phyloP scores from a whole-genome alignment of 2,797 vertebrate species.

The Allobates femoralis region DNA sequence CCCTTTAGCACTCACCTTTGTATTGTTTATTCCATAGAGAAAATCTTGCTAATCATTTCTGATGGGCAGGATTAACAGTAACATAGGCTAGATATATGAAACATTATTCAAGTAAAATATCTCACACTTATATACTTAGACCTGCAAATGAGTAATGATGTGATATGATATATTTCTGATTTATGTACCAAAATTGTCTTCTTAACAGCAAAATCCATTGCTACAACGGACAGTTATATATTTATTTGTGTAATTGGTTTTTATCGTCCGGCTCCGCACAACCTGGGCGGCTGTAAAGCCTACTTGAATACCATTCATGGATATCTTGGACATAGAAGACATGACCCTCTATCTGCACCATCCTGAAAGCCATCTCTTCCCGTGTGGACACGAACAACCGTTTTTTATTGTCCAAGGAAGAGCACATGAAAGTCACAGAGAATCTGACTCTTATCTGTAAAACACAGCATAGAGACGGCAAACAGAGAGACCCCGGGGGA shows the following conservation, averaged over 20 bases:
- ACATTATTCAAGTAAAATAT: background rate
- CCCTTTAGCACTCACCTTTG: conserved; percentile 31
- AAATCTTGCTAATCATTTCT: conserved; percentile 8
- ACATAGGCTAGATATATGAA: background rate
- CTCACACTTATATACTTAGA: background rate
- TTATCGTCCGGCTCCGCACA: conserved; percentile 3
- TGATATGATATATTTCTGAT: background rate
- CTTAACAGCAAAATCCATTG: background rate
- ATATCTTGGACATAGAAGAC: conserved; percentile 5
- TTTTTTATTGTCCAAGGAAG: conserved; percentile 62
- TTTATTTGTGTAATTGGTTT: background rate
- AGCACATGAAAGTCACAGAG: conserved; percentile 73
- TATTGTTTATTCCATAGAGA: background rate
- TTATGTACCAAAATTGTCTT: background rate
- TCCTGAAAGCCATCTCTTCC: conserved; percentile 24
- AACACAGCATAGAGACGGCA: conserved; percentile 34
- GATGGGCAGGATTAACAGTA: background rate
- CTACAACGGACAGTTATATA: background rate
- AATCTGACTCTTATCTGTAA: conserved; percentile 71
- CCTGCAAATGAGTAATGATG: background rate
- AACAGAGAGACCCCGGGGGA: conserved; percentile 32
- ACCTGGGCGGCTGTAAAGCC: conserved; percentile 6
- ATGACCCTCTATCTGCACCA: conserved; percentile 23
- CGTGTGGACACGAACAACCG: conserved; percentile 27
- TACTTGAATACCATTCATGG: conserved; percentile 9